Percentiles rank a stretch among this genome's conserved stretches.
Conservation (phyloP, 2,888 invertebrate genomes). For the Leptinotarsa tumamoca region DNA sequence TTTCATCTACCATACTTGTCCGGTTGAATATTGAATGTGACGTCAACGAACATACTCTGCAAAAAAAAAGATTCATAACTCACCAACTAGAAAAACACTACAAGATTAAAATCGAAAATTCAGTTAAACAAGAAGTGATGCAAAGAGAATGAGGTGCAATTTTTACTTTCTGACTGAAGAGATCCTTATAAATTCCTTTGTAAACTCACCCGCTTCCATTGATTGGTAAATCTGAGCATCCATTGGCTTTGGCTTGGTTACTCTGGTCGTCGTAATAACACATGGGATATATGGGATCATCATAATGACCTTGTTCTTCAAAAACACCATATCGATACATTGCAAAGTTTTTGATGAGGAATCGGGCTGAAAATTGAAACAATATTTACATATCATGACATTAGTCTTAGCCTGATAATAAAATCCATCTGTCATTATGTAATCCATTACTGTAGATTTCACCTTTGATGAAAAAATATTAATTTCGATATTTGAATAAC, state of each 20-base stretch:
- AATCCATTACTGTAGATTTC: too few species aligned
- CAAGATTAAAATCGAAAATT: not conserved
- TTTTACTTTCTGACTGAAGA: too few species aligned
- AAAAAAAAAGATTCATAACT: constrained; percentile 16
- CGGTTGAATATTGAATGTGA: constrained; percentile 60
- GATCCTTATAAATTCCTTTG: too few species aligned
- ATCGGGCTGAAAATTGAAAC: constrained; percentile 56
- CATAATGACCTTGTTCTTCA: constrained; percentile 73
- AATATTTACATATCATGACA: not conserved
- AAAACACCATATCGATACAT: constrained; percentile 78
- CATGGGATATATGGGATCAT: constrained; percentile 71
- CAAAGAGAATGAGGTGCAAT: too few species aligned
- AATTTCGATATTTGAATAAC: too few species aligned
- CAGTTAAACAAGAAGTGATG: too few species aligned
- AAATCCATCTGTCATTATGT: too few species aligned
- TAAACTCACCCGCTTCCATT: constrained; percentile 67
- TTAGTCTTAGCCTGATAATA: too few species aligned
- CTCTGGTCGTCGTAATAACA: constrained; percentile 68
- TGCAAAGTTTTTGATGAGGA: constrained; percentile 73
- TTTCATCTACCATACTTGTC: constrained; percentile 65
- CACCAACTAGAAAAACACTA: constrained; percentile 5
- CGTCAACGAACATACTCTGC: constrained; percentile 45
- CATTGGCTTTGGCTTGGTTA: constrained; percentile 65
- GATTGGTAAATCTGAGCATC: constrained; percentile 69
- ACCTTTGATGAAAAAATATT: too few species aligned